Evolutionary conservation across 2,888 invertebrate species (phyloP), one percentile per base, ranked within the genome.

Genomic region (Temnothorax ravouxi): DNA sequence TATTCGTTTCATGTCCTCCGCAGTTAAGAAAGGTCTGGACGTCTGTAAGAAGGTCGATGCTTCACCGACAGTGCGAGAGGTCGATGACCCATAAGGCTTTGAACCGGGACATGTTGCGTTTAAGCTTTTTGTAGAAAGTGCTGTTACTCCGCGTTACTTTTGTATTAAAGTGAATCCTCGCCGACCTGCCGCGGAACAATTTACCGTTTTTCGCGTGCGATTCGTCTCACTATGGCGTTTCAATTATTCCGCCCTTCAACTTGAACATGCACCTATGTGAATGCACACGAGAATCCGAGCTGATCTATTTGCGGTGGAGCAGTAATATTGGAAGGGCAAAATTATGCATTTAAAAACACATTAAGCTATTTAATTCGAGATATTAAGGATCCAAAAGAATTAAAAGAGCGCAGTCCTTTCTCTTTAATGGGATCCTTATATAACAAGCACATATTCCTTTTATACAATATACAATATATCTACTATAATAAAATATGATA

Each of bases 81-180:
- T 90, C 90, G 75, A 84, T 86, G 89, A 90, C 84, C 90, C 84
- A 84, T 87, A 81, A 89, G 83, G 69, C 90, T 90, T 89, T 88
- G 85, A 90, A 90, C 90, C 90, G 88, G 90, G 89, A 90, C 90
- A 89, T 84, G 88, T 87, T 87, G 90, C 89, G 88, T 83, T 87
- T 76, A 84, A 86, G 86, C 88, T 89, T 90, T 90, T 90, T 86
- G 88, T 88, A 86, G 90, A 88, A 90, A 88, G 88, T 84, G 86
- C 86, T 87, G 84, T 84, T 90, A 88, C 86, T 82, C 79, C 84
- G 69, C 76, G 77, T 72, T 67, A 75, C 69, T 85, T 84, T 85
- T 77, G 44, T 84, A 76, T 64, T 81, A 79, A 85, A 72, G 81
- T 82, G 82, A 56, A 61, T 80, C 79, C 89, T 61, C 71, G 47